Evolutionary conservation across 2,888 invertebrate genomes (phyloP).

Genomic region (Anorthoa munda): DNA sequence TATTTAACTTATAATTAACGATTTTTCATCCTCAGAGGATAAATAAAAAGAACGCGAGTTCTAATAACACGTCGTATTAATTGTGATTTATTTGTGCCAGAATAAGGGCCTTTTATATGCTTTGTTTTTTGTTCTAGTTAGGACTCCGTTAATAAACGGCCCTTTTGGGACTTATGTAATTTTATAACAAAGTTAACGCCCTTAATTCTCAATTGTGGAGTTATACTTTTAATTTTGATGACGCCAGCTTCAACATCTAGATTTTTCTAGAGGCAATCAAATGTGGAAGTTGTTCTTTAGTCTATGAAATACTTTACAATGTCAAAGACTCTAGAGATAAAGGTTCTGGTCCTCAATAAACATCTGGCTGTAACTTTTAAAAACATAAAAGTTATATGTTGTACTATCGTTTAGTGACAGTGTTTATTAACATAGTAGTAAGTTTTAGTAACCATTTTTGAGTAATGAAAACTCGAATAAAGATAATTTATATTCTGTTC

Average conservation of each 20-base stretch:
- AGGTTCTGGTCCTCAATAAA: too few relatives aligned
- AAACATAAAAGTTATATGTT: too few relatives aligned
- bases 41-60: constrained; percentile 32
- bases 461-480: too few relatives aligned
- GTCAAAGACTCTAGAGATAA: too few relatives aligned
- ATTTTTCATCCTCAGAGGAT: neutral
- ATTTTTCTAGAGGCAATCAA: neutral
- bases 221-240: neutral
- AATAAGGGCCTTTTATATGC: constrained; percentile 20
- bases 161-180: neutral
- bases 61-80: constrained; percentile 31
- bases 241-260: neutral
- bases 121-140: constrained; percentile 19
- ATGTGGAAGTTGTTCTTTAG: too few relatives aligned
- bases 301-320: too few relatives aligned
- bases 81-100: constrained; percentile 34
- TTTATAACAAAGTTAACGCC: neutral
- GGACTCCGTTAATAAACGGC: neutral
- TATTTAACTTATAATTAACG: constrained; percentile 16
- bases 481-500: too few relatives aligned
- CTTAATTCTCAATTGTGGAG: neutral
- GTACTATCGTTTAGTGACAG: too few relatives aligned
- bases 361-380: too few relatives aligned
- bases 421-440: too few relatives aligned
- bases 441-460: too few relatives aligned